Percentiles rank a stretch among this genome's conserved stretches.
phyloP scores from a whole-genome alignment of 2,888 invertebrate species.

The Hirtodrosophila histrioides region DNA sequence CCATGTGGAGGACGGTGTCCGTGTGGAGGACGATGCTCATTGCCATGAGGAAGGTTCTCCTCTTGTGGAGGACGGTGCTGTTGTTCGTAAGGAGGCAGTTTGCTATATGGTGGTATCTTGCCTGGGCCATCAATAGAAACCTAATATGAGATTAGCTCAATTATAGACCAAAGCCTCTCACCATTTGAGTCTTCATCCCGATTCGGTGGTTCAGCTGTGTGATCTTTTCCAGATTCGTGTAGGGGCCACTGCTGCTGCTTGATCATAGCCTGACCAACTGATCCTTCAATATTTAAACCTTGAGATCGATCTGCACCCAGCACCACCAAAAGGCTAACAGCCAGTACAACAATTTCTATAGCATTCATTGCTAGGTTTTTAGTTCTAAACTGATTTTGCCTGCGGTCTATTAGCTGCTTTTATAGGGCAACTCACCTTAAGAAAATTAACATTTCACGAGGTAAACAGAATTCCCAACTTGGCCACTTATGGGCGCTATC shows the following conservation, averaged over 20 bases:
- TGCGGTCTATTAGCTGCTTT: slow-evolving; percentile 3
- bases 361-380: slow-evolving; percentile 25
- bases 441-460: not conserved
- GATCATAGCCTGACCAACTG: not conserved
- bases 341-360: slow-evolving; percentile 13
- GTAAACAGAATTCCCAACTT: slow-evolving; percentile 6
- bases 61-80: not conserved
- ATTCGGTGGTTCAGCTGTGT: slow-evolving; percentile 2
- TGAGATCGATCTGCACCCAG: slow-evolving; percentile 27
- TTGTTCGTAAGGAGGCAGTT: not conserved
- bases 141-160: not conserved
- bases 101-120: not conserved
- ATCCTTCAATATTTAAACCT: not conserved
- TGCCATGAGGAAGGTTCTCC: slow-evolving; percentile 1
- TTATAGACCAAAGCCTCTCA: not conserved
- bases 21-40: slow-evolving; percentile 9
- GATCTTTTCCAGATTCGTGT: not conserved
- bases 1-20: slow-evolving; percentile 14
- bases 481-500: slow-evolving; percentile 13
- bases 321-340: slow-evolving; percentile 24
- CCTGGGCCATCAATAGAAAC: not conserved
- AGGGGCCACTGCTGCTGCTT: slow-evolving; percentile 4
- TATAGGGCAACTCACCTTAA: slow-evolving; percentile 14
- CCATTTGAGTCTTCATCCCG: slow-evolving; percentile 22
- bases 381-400: slow-evolving; percentile 9